Evolutionary conservation across 1,140 invertebrate species (phyloP), one percentile per base, ranked within the genome.

Genomic region (Pomacea maculata): DNA sequence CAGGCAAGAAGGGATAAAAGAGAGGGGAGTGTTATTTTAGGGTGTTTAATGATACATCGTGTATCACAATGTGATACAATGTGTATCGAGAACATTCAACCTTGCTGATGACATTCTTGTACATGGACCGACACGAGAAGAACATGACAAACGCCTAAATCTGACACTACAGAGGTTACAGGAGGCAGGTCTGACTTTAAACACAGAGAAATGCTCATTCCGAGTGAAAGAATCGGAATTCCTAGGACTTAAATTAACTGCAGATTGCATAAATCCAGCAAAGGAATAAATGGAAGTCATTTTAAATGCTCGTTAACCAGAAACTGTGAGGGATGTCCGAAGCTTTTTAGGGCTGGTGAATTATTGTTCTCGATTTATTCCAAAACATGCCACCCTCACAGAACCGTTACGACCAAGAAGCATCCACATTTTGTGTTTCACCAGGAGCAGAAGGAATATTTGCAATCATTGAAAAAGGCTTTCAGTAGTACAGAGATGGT

Each of bases 281-380:
- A 75, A 75, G 14, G 73, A 75, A 1, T 55, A 75, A 21, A 79
- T 86, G 9, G 81, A 82, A 74, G 81, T 65, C 6, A 54, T 81
- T 25, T 9, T 71, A 57, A 82, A 83, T 57, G 81, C 81, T n/a
- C 74, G n/a, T 71, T 64, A 63, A 19, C 84, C 84, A 6, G 78
- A 21, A 64, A 80, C 17, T 67, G 82, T 29, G 17, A 63, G 80
- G 9, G 79, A 85, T 75, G 70, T 82, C 17, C 25, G 68, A 52
- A 82, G 84, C 79, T 85, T 84, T 63, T 70, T 85, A 54, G 81
- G 85, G n/a, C 67, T 84, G 34, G 85, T 81, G 1, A 84, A 83
- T 63, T 85, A 79, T 65, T 67, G 73, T 68, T 68, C 21, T 55
- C 25, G 76, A 71, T 84, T 73, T 67, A 83, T 86, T 12, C 80